phyloP scores from a whole-genome alignment of 2,797 vertebrate species.

The Darevskia mixta region DNA sequence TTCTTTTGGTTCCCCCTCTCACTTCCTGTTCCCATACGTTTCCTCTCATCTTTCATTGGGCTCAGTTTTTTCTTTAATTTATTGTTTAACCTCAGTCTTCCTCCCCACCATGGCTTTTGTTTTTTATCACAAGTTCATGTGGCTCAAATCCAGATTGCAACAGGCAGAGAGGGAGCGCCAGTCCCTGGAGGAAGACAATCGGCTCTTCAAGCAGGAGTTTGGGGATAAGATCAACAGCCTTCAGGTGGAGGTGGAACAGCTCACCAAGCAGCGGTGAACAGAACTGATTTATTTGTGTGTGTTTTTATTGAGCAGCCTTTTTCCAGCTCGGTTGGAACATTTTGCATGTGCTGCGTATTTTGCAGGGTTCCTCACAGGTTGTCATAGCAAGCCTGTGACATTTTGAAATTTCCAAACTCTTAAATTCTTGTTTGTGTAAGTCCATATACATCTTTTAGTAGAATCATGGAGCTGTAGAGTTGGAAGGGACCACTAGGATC shows the following conservation, averaged over 20 bases:
- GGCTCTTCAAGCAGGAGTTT: conserved; percentile 98
- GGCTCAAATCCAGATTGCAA: conserved; percentile 93
- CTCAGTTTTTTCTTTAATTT: conserved; percentile 63
- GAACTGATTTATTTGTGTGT: conserved; percentile 43
- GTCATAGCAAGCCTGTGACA: no score
- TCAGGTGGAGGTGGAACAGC: conserved; percentile 91
- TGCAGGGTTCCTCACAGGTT: background rate
- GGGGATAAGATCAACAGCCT: conserved; percentile 98
- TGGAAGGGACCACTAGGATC: no score
- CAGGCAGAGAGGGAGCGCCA: conserved; percentile 89
- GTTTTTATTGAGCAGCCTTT: background rate
- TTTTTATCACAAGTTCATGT: conserved; percentile 92
- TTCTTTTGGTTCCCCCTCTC: conserved; percentile 62
- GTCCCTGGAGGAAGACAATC: conserved; percentile 90
- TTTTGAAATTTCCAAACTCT: background rate
- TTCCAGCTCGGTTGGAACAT: background rate
- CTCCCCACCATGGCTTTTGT: conserved; percentile 83
- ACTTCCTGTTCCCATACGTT: conserved; percentile 65
- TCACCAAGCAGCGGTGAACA: conserved; percentile 90
- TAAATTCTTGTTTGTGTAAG: background rate
- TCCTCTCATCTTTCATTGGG: conserved; percentile 71
- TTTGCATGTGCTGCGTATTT: background rate
- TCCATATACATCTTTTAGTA: no score
- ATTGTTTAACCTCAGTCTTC: conserved; percentile 75
- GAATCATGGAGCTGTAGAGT: no score